Evolutionary conservation across 2,888 invertebrate species (phyloP).

Genomic region (Dimorphilus gyrociliatus): DNA sequence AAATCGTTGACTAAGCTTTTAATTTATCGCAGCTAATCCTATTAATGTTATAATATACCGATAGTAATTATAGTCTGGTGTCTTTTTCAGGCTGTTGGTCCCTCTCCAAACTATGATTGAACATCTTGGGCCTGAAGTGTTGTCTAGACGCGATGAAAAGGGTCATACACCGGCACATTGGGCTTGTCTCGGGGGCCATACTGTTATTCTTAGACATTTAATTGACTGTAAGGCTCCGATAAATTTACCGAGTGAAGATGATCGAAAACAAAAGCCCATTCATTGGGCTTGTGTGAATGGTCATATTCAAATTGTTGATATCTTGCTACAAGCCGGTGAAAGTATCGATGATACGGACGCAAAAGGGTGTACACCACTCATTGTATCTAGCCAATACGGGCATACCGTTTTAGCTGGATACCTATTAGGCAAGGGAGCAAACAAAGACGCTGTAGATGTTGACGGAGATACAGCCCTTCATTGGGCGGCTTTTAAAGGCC

Average conservation of each 20-base stretch:
- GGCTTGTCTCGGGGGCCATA: constrained; percentile 73
- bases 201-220: constrained; percentile 69
- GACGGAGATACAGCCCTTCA: constrained; percentile 83
- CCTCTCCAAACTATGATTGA: constrained; percentile 69
- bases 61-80: no score
- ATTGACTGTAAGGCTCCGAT: constrained; percentile 59
- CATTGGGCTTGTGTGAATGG: constrained; percentile 90
- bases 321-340: constrained; percentile 51
- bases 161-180: constrained; percentile 85
- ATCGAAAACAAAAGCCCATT: constrained; percentile 72
- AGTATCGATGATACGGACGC: constrained; percentile 76
- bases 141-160: constrained; percentile 69
- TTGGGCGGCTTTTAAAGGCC: constrained; percentile 78
- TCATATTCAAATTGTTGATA: constrained; percentile 70
- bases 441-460: constrained; percentile 67
- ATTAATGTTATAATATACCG: no score
- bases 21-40: no score
- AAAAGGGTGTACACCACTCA: constrained; percentile 68
- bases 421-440: constrained; percentile 70
- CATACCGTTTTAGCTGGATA: constrained; percentile 75
- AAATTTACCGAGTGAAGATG: constrained; percentile 68
- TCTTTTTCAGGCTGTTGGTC: constrained; percentile 55
- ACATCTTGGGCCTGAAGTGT: constrained; percentile 52
- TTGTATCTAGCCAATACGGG: constrained; percentile 77
- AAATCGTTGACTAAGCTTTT: no score